Base-by-base conservation (phyloP, 2,113 vertebrate genomes). In the Zootoca vivipara region DNA sequence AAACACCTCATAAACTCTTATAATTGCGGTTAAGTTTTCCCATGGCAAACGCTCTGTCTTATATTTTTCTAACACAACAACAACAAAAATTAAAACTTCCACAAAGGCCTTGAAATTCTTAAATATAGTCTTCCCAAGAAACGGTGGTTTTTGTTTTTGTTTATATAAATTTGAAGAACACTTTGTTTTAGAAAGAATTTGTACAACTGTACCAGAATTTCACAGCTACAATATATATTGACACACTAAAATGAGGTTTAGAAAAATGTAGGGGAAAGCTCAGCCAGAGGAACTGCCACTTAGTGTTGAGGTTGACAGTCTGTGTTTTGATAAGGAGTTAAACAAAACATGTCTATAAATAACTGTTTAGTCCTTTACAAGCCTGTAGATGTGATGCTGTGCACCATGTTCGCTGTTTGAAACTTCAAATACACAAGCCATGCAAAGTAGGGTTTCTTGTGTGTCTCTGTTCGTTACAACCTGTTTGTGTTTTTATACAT, bases 371-470 rank as follows among this genome's bases (percentile, higher is more conserved):
- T 99, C 99, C 95, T 99, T 99, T 95, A 99, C 98, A 96, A 99
- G 98, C 97, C 99, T 98, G 98, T 99, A 99, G 98, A 99, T 99
- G 85, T 99, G 99, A 97, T 99, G 99, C 94, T 99, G 99, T 94
- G 99, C 99, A 85, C 99, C 99, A 2, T 99, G 99, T 94, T 99
- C 99, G 65, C 99, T 99, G 98, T 99, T 99, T 0, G 99, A 99
- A 89, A 99, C 99, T 94, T 99, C 99, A 92, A 99, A 99, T 94
- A 99, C 99, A 95, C 99, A 99, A 87, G 99, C 99, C 98, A 99
- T 99, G 96, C 99, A 99, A 93, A 99, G 98, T 94, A 99, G 97
- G 38, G 98, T 99, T 97, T 99, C 99, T 97, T 99, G 99, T 87
- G 99, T 99, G 94, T 99, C 99, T 96, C 99, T 97, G 96, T 99